A percentile compares a stretch with the other conserved stretches of the same genome.
These are phyloP conservation scores for Vannuccia rotundouncinata DNA, from an alignment of 2,888 invertebrate species.

Conservation along the genomic window DNA sequence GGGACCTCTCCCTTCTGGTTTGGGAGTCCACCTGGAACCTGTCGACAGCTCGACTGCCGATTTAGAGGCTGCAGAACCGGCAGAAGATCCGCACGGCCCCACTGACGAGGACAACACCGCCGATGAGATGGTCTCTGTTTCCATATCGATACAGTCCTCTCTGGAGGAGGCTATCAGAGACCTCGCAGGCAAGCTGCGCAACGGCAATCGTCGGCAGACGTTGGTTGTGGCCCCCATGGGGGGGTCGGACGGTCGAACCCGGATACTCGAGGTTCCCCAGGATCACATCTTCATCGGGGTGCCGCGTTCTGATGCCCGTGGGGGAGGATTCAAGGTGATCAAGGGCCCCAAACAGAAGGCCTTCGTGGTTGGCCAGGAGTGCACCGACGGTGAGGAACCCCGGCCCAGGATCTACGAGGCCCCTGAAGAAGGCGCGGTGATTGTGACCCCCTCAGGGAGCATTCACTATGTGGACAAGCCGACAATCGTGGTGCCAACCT, in stretches of 20 bases:
- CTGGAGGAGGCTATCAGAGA: background rate
- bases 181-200: background rate
- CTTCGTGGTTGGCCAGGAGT: background rate
- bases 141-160: background rate
- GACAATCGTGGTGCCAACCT: background rate
- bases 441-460: background rate
- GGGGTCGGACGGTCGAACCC: background rate
- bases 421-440: background rate
- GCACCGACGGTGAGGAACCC: background rate
- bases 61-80: too few species aligned
- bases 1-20: too few species aligned
- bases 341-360: background rate
- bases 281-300: constrained; percentile 1
- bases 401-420: background rate
- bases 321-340: background rate
- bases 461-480: background rate
- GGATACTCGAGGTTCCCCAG: constrained; percentile 4
- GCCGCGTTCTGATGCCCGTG: background rate
- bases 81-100: too few species aligned
- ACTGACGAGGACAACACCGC: too few species aligned
- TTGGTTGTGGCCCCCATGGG: background rate
- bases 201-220: background rate
- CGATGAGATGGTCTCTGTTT: background rate
- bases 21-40: too few species aligned
- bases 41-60: too few species aligned